phyloP scores from a whole-genome alignment of 2,113 vertebrate genomes.

The Grantiella picta region DNA sequence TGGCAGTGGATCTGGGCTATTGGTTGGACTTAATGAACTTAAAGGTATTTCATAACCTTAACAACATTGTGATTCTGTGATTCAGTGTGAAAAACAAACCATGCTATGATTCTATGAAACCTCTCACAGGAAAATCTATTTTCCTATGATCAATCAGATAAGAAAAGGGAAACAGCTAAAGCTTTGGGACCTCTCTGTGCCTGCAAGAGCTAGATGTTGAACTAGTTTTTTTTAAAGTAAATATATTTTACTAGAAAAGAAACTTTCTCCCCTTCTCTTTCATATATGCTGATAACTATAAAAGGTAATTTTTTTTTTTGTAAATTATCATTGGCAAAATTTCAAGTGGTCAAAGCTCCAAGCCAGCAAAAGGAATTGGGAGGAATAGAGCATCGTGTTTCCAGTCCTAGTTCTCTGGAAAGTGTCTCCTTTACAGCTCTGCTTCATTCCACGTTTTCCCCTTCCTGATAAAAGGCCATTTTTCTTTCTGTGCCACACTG shows the following conservation, averaged over 20 bases:
- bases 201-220: background rate
- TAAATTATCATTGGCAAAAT: background rate
- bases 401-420: background rate
- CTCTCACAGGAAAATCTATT: background rate
- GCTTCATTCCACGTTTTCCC: background rate
- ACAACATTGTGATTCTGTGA: fast-evolving
- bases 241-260: background rate
- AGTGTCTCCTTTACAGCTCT: background rate
- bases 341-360: background rate
- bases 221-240: background rate
- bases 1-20: background rate
- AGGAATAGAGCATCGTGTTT: background rate
- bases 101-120: background rate
- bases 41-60: background rate
- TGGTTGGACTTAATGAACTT: background rate
- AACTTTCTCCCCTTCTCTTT: fast-evolving
- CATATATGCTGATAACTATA: fast-evolving
- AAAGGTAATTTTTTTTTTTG: fast-evolving
- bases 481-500: background rate
- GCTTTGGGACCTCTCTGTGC: background rate
- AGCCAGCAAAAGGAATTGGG: background rate
- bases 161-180: background rate
- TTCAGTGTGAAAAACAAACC: background rate
- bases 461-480: background rate
- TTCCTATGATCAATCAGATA: background rate